A percentile compares a stretch with the other conserved stretches of the same genome.
Evolutionary conservation across 2,888 invertebrate species (phyloP).

Genomic region (Xestia c-nigrum): DNA sequence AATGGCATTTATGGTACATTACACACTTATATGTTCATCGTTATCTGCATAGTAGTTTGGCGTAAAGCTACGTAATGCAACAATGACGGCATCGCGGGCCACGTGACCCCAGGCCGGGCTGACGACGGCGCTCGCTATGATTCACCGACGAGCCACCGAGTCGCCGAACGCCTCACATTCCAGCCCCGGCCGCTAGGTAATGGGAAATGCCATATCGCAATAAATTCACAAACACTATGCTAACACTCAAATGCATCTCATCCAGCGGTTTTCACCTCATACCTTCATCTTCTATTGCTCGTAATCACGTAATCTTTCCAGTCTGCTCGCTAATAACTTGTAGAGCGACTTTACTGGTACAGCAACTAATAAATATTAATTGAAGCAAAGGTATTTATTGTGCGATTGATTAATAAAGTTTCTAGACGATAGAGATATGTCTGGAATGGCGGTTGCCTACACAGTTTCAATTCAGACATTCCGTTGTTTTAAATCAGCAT

Average conservation of each 20-base stretch:
- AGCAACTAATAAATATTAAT: slow-evolving; percentile 56
- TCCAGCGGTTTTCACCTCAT: slow-evolving; percentile 68
- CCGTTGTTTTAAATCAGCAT: slow-evolving; percentile 79
- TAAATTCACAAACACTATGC: slow-evolving; percentile 79
- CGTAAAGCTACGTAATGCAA: slow-evolving; percentile 71
- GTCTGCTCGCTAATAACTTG: slow-evolving; percentile 45
- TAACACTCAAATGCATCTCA: slow-evolving; percentile 72
- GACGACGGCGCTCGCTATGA: slow-evolving; percentile 75
- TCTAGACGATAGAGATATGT: slow-evolving; percentile 52
- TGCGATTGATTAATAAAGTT: slow-evolving; percentile 58
- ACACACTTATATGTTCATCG: slow-evolving; percentile 39
- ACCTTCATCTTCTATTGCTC: slow-evolving; percentile 48
- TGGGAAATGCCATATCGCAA: slow-evolving; percentile 85
- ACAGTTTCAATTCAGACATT: slow-evolving; percentile 74
- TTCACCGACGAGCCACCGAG: slow-evolving; percentile 75
- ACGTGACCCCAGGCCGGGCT: slow-evolving; percentile 80
- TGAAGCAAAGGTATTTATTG: slow-evolving; percentile 55
- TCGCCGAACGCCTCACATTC: slow-evolving; percentile 80
- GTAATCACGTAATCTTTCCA: slow-evolving; percentile 46
- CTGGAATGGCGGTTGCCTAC: slow-evolving; percentile 58
- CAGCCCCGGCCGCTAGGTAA: slow-evolving; percentile 82
- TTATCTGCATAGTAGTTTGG: slow-evolving; percentile 56
- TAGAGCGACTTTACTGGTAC: slow-evolving; percentile 40
- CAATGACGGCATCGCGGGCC: slow-evolving; percentile 82
- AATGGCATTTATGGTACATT: slow-evolving; percentile 44